Evolutionary conservation across 2,113 vertebrate species (phyloP).

Genomic region (Xiphias gladius): DNA sequence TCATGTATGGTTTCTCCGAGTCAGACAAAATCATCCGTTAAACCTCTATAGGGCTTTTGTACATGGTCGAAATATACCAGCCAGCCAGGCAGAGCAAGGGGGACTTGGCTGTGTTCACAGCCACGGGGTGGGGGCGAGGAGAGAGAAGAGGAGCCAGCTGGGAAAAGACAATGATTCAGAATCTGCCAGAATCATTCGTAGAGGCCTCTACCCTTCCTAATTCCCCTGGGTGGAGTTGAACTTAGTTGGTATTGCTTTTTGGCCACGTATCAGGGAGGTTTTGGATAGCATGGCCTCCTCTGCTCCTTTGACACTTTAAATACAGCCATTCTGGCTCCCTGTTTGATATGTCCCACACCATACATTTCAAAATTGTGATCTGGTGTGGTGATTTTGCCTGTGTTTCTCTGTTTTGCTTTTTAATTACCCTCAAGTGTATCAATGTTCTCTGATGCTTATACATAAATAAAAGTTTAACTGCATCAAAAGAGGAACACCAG

Average conservation of each 20-base stretch:
- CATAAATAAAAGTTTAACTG: not conserved
- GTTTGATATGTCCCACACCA: not conserved
- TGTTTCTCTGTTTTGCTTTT: not conserved
- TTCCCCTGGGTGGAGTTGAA: slow-evolving; percentile 66
- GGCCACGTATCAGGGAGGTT: slow-evolving; percentile 63
- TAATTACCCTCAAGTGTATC: not conserved
- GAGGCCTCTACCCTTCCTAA: slow-evolving; percentile 52
- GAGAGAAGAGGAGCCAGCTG: slow-evolving; percentile 54
- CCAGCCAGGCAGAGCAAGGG: slow-evolving; percentile 55
- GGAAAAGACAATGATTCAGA: slow-evolving; percentile 73
- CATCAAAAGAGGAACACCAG: not conserved
- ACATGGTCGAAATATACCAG: slow-evolving; percentile 52
- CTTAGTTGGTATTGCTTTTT: slow-evolving; percentile 63
- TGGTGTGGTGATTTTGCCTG: not conserved
- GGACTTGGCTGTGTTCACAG: slow-evolving; percentile 57
- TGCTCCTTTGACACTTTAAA: slow-evolving; percentile 31
- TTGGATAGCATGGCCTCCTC: slow-evolving; percentile 48
- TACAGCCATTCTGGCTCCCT: slow-evolving; percentile 2
- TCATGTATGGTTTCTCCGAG: slow-evolving; percentile 49
- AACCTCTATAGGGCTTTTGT: slow-evolving; percentile 54
- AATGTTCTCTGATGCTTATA: not conserved
- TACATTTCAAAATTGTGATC: not conserved
- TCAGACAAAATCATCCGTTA: slow-evolving; percentile 65
- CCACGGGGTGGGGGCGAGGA: slow-evolving; percentile 15
- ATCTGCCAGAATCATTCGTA: slow-evolving; percentile 68